Evolutionary conservation across 2,797 vertebrate genomes (phyloP), one percentile per base, ranked within the genome.

Genomic region (Siniperca scherzeri): DNA sequence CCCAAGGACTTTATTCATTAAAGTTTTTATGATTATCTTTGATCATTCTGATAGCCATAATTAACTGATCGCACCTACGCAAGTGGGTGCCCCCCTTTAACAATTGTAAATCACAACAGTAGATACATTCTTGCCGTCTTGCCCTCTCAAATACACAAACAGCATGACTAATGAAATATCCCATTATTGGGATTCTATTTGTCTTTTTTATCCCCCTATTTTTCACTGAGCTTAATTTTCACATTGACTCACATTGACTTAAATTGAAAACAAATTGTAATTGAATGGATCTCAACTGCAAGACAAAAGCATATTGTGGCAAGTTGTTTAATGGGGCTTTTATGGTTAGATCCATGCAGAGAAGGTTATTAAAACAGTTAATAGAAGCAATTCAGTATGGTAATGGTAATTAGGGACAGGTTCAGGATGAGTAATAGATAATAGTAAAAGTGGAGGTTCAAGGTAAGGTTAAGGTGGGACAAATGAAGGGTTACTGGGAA

Each of bases 401-500:
- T 9, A 66, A 0, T 22, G 48, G 64, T 9, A 66, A 60, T 66
- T 22, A 46, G 11, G 21, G 22, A 22, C 33, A 53, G 40, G 61
- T 38, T 64, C 46, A 81, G 40, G 66, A 25, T 38, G 53, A 66
- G 19, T 65, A 5, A 59, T 64, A 38, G 5, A 38, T 30, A 38
- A 8, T 38, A 38, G 36, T 40, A 50, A 36, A 59, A 46, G 50
- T 25, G 19, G 14, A 59, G 61, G 70, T 74, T 83, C 38, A 79
- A 81, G 74, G 68, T 56, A 62, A 76, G 67, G 74, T 71, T 56
- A 62, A 76, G 67, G 53, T 25, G 65, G 60, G 65, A 53, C 17
- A 59, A 72, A 78, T 52, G 74, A 78, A 73, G 77, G 61, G 67
- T 77, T 44, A 46, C 17, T 21, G 48, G 56, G 71, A 48, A 64